Conservation (phyloP, 2,888 invertebrate species). For the Prostheceraeus crozeri region DNA sequence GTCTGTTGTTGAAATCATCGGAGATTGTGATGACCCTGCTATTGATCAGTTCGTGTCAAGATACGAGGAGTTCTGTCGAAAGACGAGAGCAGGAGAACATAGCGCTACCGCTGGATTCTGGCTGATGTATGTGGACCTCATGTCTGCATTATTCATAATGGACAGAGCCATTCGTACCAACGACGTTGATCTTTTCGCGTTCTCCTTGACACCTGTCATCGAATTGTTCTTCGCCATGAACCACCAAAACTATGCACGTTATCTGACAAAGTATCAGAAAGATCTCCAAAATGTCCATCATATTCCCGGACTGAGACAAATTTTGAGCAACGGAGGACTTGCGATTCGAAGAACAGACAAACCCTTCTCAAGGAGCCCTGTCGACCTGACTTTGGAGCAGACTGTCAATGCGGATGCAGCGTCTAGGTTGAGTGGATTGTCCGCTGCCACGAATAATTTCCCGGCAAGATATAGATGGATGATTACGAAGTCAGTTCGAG, state of each 20-base stretch:
- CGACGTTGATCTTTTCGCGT: constrained; percentile 9
- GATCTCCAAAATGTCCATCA: constrained; percentile 3
- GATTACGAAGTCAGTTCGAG: constrained; percentile 34
- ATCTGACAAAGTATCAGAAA: constrained; percentile 22
- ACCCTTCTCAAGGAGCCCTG: constrained; percentile 1
- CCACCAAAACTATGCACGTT: constrained; percentile 31
- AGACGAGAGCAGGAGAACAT: constrained; percentile 8
- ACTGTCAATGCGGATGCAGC: constrained; percentile 38
- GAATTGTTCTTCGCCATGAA: constrained; percentile 23
- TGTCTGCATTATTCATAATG: neutral
- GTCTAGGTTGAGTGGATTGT: constrained; percentile 32
- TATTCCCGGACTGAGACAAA: constrained; percentile 15
- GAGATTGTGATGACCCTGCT: neutral
- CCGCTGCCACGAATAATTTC: constrained; percentile 33
- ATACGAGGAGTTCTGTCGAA: constrained; percentile 1
- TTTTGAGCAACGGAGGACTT: constrained; percentile 31
- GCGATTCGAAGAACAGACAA: constrained; percentile 28
- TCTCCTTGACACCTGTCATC: constrained; percentile 12
- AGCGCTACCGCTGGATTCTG: neutral
- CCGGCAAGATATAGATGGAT: constrained; percentile 35
- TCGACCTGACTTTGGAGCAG: constrained; percentile 32
- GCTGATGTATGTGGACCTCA: constrained; percentile 20
- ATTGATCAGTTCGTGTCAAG: neutral
- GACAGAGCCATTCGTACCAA: constrained; percentile 16
- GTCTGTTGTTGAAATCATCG: neutral